A percentile compares a stretch with the other conserved stretches of the same genome.
Conservation (phyloP, 2,797 vertebrate species). For the Coranthus polyacanthus region DNA sequence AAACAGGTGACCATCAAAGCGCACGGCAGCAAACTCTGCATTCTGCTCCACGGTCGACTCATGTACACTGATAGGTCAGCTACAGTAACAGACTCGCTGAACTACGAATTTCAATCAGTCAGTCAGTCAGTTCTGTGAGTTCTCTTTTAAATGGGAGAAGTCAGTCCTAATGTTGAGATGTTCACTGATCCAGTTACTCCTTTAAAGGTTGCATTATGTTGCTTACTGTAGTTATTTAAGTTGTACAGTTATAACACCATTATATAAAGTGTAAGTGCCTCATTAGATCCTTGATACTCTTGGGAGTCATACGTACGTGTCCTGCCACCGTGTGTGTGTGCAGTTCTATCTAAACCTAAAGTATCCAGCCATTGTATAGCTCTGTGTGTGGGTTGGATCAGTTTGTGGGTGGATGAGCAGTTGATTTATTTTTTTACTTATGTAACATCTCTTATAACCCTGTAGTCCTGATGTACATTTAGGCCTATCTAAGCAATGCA, state of each 20-base stretch:
- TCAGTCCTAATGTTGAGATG: background rate
- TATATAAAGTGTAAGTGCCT: slow-evolving; percentile 3
- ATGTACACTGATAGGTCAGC: background rate
- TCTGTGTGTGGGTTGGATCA: slow-evolving; percentile 58
- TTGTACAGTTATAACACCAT: no score
- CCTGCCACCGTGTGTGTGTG: slow-evolving; percentile 23
- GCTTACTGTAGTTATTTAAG: no score
- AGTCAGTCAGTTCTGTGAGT: no score
- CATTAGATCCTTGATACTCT: slow-evolving; percentile 21
- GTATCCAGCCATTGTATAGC: slow-evolving; percentile 41
- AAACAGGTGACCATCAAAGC: background rate
- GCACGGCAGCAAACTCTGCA: background rate
- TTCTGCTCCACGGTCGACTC: background rate
- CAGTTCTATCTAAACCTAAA: slow-evolving; percentile 26
- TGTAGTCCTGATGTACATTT: slow-evolving; percentile 41
- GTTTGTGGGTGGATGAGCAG: slow-evolving; percentile 60
- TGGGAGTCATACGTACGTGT: slow-evolving; percentile 22
- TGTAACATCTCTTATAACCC: slow-evolving; percentile 57
- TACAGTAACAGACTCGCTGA: background rate
- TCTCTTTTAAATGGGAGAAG: no score
- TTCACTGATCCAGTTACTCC: background rate
- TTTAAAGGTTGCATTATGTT: background rate
- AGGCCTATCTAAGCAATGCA: slow-evolving; percentile 31
- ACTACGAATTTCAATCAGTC: no score
- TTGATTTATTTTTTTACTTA: slow-evolving; percentile 67